phyloP scores from a whole-genome alignment of 2,113 vertebrate genomes.

The Urocitellus parryii region DNA sequence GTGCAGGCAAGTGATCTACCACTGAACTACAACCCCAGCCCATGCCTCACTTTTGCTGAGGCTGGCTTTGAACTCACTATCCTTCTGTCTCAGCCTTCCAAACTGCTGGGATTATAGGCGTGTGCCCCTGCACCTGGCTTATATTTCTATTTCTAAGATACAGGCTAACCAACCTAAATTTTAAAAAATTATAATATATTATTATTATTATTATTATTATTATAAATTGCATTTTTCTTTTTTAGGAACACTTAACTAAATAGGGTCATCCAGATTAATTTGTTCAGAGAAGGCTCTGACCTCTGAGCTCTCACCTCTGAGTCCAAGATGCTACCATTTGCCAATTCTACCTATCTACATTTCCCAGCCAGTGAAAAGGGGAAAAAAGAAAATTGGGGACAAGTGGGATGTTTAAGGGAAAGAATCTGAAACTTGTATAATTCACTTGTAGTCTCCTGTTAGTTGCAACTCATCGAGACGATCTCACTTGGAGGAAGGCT shows the following conservation, averaged over 20 bases:
- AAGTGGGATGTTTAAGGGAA: background rate
- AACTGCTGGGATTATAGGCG: too few relatives aligned
- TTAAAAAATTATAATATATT: background rate
- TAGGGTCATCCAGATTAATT: background rate
- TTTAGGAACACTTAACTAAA: background rate
- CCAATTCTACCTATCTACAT: background rate
- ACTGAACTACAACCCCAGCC: too few relatives aligned
- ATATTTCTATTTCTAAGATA: constrained; percentile 15
- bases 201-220: background rate
- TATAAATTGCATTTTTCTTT: background rate
- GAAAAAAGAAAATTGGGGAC: background rate
- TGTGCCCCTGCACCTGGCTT: too few relatives aligned
- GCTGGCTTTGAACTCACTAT: too few relatives aligned
- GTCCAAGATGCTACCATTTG: background rate
- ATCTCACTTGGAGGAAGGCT: background rate
- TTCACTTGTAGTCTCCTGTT: background rate
- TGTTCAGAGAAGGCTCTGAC: background rate
- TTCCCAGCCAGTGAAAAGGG: background rate
- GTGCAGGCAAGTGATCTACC: too few relatives aligned
- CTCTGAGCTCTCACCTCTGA: background rate
- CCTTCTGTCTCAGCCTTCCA: too few relatives aligned
- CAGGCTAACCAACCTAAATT: background rate
- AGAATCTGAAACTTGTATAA: background rate
- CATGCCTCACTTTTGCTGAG: too few relatives aligned
- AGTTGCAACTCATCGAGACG: background rate